phyloP scores from a whole-genome alignment of 2,888 invertebrate species.

The Gasteruption jaculator region DNA sequence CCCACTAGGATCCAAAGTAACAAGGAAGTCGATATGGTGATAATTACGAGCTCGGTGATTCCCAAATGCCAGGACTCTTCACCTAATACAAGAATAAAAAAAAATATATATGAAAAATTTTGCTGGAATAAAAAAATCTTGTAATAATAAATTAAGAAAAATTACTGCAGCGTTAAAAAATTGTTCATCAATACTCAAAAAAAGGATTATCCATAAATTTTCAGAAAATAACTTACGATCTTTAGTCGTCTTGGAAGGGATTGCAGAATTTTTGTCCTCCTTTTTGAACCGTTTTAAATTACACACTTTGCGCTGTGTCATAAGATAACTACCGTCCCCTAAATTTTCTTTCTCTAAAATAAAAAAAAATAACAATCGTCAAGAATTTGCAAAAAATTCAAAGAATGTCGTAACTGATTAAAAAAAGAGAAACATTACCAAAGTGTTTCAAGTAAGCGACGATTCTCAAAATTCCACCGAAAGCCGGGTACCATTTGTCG shows the following conservation, averaged over 20 bases:
- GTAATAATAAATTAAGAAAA: not conserved
- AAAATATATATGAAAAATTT: slow-evolving; percentile 1
- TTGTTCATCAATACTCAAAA: no score
- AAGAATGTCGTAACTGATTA: not conserved
- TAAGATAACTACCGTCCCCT: no score
- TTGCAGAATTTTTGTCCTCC: no score
- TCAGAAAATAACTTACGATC: no score
- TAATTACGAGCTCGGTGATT: slow-evolving; percentile 34
- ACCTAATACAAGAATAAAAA: not conserved
- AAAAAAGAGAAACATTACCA: slow-evolving; percentile 28
- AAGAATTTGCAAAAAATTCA: slow-evolving; percentile 1
- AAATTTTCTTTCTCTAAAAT: no score
- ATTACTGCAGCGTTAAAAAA: no score
- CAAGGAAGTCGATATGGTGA: slow-evolving; percentile 34
- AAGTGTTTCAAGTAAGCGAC: slow-evolving; percentile 45
- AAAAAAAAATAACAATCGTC: no score
- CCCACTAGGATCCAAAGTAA: slow-evolving; percentile 40
- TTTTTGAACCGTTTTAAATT: no score
- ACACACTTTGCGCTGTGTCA: no score
- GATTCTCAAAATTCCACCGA: slow-evolving; percentile 54
- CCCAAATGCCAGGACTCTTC: slow-evolving; percentile 20
- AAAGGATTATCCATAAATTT: no score
- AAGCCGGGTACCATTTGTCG: slow-evolving; percentile 59
- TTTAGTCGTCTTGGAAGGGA: no score
- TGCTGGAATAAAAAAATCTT: not conserved